A percentile compares a stretch with the other conserved stretches of the same genome.
Evolutionary conservation across 2,797 vertebrate genomes (phyloP).

Genomic region (Dendrocincla fuliginosa): DNA sequence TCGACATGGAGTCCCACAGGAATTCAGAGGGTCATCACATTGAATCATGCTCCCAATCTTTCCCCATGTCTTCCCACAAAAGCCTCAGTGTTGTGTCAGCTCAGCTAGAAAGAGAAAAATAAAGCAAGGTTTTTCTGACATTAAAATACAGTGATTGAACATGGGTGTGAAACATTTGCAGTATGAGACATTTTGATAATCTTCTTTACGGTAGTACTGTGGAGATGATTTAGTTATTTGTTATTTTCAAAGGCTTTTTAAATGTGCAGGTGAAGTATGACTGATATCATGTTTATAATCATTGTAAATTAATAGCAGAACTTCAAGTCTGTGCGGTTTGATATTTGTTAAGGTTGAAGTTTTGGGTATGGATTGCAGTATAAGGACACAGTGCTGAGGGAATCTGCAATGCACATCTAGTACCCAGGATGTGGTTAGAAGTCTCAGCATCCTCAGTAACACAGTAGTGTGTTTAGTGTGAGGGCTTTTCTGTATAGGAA

Average conservation of each 20-base stretch:
- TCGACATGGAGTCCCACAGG: neutral
- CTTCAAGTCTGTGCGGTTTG: neutral
- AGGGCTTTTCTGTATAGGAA: neutral
- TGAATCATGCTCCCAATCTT: neutral
- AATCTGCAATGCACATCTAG: neutral
- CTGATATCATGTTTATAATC: neutral
- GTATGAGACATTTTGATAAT: neutral
- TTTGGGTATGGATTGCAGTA: neutral
- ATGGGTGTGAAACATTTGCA: neutral
- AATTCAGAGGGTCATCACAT: neutral
- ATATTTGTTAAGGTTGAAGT: neutral
- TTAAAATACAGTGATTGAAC: neutral
- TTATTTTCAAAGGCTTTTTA: neutral
- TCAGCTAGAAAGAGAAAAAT: neutral
- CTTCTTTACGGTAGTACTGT: neutral
- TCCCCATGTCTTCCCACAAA: neutral
- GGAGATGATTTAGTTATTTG: neutral
- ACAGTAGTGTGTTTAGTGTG: neutral
- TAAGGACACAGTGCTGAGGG: neutral
- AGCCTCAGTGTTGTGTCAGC: neutral
- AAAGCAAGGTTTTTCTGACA: neutral
- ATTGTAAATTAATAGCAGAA: neutral
- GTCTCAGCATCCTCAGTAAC: neutral
- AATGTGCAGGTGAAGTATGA: neutral
- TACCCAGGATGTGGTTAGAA: slow-evolving; percentile 33